Conservation (phyloP, 2,888 invertebrate species). For the Autographa pulchrina region DNA sequence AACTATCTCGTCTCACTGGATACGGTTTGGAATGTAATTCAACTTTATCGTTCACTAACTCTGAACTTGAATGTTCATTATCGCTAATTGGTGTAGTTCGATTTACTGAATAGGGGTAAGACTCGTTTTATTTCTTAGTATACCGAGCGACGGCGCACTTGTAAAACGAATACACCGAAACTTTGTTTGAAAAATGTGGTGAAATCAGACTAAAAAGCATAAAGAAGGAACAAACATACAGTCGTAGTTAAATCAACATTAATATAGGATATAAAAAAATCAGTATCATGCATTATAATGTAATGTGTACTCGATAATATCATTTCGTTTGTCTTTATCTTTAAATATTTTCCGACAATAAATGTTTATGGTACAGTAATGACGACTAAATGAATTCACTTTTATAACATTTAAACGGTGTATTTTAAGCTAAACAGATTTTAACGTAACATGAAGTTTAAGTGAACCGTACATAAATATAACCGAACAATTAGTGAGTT, state of each 20-base stretch:
- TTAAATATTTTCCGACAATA: slow-evolving; percentile 22
- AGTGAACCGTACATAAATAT: slow-evolving; percentile 46
- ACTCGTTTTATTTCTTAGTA: slow-evolving; percentile 32
- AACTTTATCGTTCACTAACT: slow-evolving; percentile 53
- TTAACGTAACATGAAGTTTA: slow-evolving; percentile 47
- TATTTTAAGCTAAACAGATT: slow-evolving; percentile 44
- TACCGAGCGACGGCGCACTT: slow-evolving; percentile 8
- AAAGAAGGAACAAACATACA: not conserved
- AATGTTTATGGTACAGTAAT: slow-evolving; percentile 28
- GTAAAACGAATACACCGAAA: slow-evolving; percentile 15
- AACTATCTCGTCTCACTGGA: slow-evolving; percentile 47
- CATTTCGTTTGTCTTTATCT: slow-evolving; percentile 16
- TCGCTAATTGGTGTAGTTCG: slow-evolving; percentile 51
- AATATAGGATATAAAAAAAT: no score
- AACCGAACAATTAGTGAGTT: slow-evolving; percentile 53
- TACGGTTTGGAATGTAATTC: slow-evolving; percentile 54
- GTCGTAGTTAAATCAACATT: no score
- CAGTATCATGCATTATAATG: not conserved
- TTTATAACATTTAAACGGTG: slow-evolving; percentile 38
- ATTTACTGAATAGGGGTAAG: slow-evolving; percentile 39
- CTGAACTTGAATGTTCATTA: slow-evolving; percentile 55
- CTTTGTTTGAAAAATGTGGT: slow-evolving; percentile 6
- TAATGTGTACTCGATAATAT: slow-evolving; percentile 12
- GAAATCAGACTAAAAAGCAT: slow-evolving; percentile 12
- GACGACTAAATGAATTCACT: slow-evolving; percentile 24